A percentile compares a stretch with the other conserved stretches of the same genome.
phyloP scores from a whole-genome alignment of 1,140 invertebrate genomes.

The Pseudomyrmex cubaensis region DNA sequence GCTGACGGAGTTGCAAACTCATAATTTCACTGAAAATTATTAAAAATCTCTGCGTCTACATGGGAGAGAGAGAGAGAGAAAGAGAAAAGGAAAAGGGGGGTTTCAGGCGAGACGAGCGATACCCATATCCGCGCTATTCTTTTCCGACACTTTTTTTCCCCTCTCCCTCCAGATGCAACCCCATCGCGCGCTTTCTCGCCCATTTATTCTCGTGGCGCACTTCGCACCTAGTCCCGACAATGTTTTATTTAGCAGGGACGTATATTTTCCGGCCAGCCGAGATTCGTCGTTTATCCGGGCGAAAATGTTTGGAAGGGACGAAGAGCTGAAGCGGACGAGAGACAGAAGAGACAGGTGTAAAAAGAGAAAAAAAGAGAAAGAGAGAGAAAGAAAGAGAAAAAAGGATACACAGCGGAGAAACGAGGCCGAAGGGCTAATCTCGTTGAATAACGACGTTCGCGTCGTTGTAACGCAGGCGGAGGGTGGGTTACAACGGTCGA shows the following conservation, averaged over 20 bases:
- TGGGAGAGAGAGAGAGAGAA: not conserved
- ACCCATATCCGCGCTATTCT: constrained; percentile 49
- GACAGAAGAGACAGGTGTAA: not conserved
- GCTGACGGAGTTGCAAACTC: not conserved
- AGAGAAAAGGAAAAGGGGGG: not conserved
- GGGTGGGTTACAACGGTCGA: constrained; percentile 12
- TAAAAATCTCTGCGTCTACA: not conserved
- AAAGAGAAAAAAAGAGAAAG: not conserved
- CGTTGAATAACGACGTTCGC: constrained; percentile 54
- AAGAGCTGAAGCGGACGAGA: constrained; percentile 8
- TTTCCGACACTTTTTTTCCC: constrained; percentile 30
- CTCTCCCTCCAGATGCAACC: constrained; percentile 39
- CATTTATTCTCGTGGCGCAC: constrained; percentile 55
- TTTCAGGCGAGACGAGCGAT: constrained; percentile 28
- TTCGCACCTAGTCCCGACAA: constrained; percentile 47
- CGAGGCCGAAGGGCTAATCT: constrained; percentile 49
- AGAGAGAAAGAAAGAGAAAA: not conserved
- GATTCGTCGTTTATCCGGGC: constrained; percentile 55
- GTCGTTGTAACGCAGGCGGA: constrained; percentile 8
- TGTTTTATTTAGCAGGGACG: constrained; percentile 61
- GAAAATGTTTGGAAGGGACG: constrained; percentile 55
- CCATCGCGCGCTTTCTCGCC: constrained; percentile 48
- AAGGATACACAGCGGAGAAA: constrained; percentile 9
- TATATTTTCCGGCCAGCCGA: constrained; percentile 59
- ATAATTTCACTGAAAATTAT: constrained; percentile 48